Evolutionary conservation across 2,113 vertebrate genomes (phyloP).

Genomic region (Gymnocephalus cernua): DNA sequence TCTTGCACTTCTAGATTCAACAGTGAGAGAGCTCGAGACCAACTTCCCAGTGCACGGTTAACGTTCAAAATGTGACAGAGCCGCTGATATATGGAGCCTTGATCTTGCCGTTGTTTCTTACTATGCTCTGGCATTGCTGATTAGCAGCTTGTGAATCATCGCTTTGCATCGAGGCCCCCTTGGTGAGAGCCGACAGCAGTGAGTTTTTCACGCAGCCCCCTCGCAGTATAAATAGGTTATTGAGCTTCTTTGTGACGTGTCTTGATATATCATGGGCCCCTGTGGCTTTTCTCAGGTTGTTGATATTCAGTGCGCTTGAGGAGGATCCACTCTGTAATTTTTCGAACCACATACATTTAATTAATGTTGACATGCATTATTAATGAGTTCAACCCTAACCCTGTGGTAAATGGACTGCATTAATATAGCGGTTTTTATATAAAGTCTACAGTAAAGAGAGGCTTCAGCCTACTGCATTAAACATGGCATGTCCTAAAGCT

Average conservation of each 20-base stretch:
- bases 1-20: background rate
- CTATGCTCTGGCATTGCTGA: conserved; percentile 10
- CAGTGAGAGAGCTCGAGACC: conserved; percentile 13
- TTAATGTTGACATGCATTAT: background rate
- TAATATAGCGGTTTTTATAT: background rate
- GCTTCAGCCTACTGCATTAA: background rate
- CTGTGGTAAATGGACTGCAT: background rate
- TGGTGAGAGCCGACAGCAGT: conserved; percentile 14
- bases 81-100: conserved; percentile 15
- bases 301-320: background rate
- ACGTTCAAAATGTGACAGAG: conserved; percentile 3
- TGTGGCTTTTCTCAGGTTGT: conserved; percentile 22
- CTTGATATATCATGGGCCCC: conserved; percentile 20
- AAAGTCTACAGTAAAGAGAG: background rate
- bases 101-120: conserved; percentile 38
- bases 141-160: conserved; percentile 30
- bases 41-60: background rate
- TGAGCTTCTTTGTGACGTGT: conserved; percentile 13
- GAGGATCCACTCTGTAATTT: background rate
- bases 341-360: background rate
- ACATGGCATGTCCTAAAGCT: background rate
- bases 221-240: conserved; percentile 32
- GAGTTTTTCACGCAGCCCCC: background rate
- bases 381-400: no score
- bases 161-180: conserved; percentile 13